Evolutionary conservation across 2,888 invertebrate species (phyloP).

Genomic region (Thera britannica): DNA sequence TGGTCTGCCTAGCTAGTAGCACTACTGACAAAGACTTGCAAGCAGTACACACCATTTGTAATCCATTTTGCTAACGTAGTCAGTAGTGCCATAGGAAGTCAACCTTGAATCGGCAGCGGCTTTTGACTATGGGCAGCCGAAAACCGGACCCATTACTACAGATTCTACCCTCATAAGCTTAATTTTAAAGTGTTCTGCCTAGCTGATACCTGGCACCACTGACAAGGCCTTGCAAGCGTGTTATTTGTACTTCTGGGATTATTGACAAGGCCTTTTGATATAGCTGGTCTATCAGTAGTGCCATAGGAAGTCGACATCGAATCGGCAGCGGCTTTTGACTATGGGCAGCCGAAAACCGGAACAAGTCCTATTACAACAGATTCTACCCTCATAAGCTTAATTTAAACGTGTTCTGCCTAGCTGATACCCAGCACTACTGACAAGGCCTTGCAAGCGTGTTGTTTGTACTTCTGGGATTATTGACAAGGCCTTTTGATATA

Average conservation of each 20-base stretch:
- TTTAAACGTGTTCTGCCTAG: not conserved
- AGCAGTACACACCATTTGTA: no score
- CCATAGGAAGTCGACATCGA: not conserved
- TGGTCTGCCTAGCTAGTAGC: no score
- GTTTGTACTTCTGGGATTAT: not conserved
- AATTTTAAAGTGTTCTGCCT: no score
- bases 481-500: not conserved
- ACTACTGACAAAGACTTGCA: no score
- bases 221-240: no score
- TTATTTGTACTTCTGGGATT: not conserved
- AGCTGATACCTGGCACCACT: not conserved
- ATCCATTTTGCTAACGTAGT: no score
- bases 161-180: no score
- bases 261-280: not conserved
- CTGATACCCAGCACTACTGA: not conserved
- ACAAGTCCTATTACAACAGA: not conserved
- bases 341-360: not conserved
- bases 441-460: not conserved
- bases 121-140: no score
- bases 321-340: not conserved
- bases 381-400: not conserved
- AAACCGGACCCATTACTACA: not conserved
- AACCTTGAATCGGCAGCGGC: no score
- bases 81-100: no score
- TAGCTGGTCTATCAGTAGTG: no score